Evolutionary conservation across 2,888 invertebrate species (phyloP), one percentile per base, ranked within the genome.

Genomic region (Brassicogethes aeneus): DNA sequence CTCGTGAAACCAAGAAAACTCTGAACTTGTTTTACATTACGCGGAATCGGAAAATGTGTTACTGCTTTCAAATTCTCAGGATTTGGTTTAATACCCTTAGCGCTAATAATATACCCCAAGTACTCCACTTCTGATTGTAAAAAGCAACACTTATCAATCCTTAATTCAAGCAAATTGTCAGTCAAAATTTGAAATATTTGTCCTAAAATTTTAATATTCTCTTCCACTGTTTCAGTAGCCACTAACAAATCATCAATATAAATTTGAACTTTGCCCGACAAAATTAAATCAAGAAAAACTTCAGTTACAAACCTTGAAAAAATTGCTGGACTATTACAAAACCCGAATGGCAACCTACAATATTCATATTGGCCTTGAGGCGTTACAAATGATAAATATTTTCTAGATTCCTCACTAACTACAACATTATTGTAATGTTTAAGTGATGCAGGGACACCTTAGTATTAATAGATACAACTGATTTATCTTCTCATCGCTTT

Each of bases 351-450:
- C 23, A 23, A 7, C 10, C 10, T 23, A 23, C 5, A 5, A 23
- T 7, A 23, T 23, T 23, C 23, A 23, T 7, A 23, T 23, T 55
- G 52, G 1, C 52, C 51, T n/a, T 48, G 39, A 2, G 47, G 50
- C 0, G 51, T 52, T 2, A 53, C 23, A 23, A 23, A 23, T 5
- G 7, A 7, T 23, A 10, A 7, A 23, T 23, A 23, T 23, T 23
- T 23, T 7, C 5, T 10, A 5, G 23, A 23, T 23, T 23, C 23
- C n/a, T n/a, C n/a, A n/a, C n/a, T n/a, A n/a, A n/a, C n/a, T n/a
- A n/a, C n/a, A n/a, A n/a, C n/a, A n/a, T n/a, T n/a, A n/a, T n/a
- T n/a, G n/a, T n/a, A n/a, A n/a, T n/a, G n/a, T n/a, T n/a, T n/a
- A n/a, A n/a, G n/a, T n/a, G n/a, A n/a, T n/a, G n/a, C n/a, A n/a